Evolutionary conservation across 2,113 vertebrate genomes (phyloP), one percentile per base, ranked within the genome.

Genomic region (Petaurus breviceps): DNA sequence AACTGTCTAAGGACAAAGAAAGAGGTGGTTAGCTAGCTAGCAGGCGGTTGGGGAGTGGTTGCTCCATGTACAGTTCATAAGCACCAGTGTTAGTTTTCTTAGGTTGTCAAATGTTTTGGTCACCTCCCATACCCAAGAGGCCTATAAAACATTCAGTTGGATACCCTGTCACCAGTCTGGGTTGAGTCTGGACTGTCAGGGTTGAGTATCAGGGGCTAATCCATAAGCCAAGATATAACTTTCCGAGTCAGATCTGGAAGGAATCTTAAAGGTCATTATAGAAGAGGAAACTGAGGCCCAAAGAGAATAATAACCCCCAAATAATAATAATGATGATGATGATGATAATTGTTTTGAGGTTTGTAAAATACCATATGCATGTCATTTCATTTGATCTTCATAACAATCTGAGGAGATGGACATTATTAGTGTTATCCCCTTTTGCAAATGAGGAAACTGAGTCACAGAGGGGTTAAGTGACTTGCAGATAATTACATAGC

Each of bases 1-100:
- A 97, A 97, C 96, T 91, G 68, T 94, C 93, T 96, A 97, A 51
- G 93, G 96, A 97, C 92, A 95, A 97, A 43, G 68, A 43, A 97
- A 91, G 96, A 93, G 94, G 91, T 47, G 96, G 92, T 95, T 53
- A 95, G 55, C 61, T 90, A 92, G 31, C 94, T 98, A 93, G 37
- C 84, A 97, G 98, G 95, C 92, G 97, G 95, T 0, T 94, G 94
- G 98, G 97, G 96, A 96, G 68, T 1, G 93, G 95, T 47, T 94
- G 89, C 84, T 96, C 93, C 95, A 61, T 47, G 89, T 90, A 96
- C 97, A 98, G 93, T 97, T 97, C 43, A 84, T 43, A n/a, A n/a
- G 7, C 16, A 43, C 16, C 68, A 84, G 43, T 22, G 43, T 84
- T 43, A 84, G 37, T 84, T 84, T 84, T 43, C n/a, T 84, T 8